phyloP scores from a whole-genome alignment of 2,113 vertebrate genomes.

The Xiphias gladius region DNA sequence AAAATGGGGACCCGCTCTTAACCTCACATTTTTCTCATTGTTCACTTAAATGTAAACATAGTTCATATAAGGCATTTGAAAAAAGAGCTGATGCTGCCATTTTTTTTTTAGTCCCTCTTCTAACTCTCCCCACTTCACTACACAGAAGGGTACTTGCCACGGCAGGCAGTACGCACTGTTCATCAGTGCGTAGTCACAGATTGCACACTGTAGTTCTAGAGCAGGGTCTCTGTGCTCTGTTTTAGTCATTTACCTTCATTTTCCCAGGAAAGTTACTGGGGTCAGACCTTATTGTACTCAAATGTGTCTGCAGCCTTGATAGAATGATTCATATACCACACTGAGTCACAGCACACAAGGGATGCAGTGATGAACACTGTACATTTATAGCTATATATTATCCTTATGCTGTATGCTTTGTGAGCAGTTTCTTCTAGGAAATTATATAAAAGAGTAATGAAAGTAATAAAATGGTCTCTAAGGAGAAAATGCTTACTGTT shows the following conservation, averaged over 20 bases:
- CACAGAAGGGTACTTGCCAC: slow-evolving; percentile 30
- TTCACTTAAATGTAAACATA: too few relatives aligned
- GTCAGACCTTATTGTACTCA: slow-evolving; percentile 36
- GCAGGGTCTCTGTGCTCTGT: slow-evolving; percentile 9
- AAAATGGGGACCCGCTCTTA: too few relatives aligned
- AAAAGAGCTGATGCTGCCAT: not conserved
- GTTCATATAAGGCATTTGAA: not conserved
- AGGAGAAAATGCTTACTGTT: not conserved
- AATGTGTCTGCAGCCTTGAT: slow-evolving; percentile 43
- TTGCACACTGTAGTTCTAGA: not conserved
- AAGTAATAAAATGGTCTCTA: not conserved
- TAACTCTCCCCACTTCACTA: slow-evolving; percentile 46
- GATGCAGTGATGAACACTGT: slow-evolving; percentile 23
- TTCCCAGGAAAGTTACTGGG: slow-evolving; percentile 6
- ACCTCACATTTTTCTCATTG: too few relatives aligned
- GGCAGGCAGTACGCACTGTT: not conserved
- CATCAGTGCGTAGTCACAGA: slow-evolving; percentile 29
- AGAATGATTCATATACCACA: slow-evolving; percentile 50
- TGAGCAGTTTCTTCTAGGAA: not conserved
- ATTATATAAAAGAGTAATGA: not conserved
- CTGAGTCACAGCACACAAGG: slow-evolving; percentile 49
- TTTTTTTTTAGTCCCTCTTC: not conserved
- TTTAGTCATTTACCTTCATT: slow-evolving; percentile 37
- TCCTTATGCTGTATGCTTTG: not conserved
- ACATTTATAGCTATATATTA: slow-evolving; percentile 9